Percentiles rank a stretch among this genome's conserved stretches.
phyloP scores from a whole-genome alignment of 2,113 vertebrate species.

The Scatophagus argus region DNA sequence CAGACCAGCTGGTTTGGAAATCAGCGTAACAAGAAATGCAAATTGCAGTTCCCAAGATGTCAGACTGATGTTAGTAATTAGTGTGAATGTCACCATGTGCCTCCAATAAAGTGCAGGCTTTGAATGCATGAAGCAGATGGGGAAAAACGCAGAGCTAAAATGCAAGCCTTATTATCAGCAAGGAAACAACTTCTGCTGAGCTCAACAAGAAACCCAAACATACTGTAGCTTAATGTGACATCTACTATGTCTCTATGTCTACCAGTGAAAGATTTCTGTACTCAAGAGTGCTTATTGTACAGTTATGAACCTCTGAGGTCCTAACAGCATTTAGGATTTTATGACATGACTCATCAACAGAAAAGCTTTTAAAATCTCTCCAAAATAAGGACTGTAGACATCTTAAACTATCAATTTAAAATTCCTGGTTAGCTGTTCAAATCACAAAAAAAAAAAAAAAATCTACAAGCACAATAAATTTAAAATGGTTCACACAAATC shows the following conservation, averaged over 20 bases:
- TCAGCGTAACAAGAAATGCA: constrained; percentile 55
- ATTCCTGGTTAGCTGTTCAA: not conserved
- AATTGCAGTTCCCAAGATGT: constrained; percentile 52
- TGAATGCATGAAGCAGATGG: constrained; percentile 46
- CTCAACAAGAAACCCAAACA: constrained; percentile 1
- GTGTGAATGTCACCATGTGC: constrained; percentile 70
- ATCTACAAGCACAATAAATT: not conserved
- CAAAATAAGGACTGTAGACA: not conserved
- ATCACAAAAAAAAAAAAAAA: constrained; percentile 5
- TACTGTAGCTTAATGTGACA: not conserved
- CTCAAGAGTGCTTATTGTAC: not conserved
- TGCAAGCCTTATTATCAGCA: not conserved
- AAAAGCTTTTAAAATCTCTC: not conserved
- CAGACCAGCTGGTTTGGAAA: constrained; percentile 66
- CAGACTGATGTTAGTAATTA: constrained; percentile 76
- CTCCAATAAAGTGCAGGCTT: constrained; percentile 57
- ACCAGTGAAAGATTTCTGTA: not conserved
- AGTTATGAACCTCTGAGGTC: not conserved
- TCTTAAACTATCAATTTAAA: not conserved
- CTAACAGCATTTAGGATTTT: not conserved
- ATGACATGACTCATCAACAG: not conserved
- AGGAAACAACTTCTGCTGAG: constrained; percentile 6
- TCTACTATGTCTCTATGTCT: no score
- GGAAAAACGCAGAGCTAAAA: constrained; percentile 10
- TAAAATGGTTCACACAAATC: not conserved